Percentiles rank a stretch among this genome's conserved stretches.
phyloP scores from a whole-genome alignment of 2,888 invertebrate genomes.

The Tetropium fuscum region DNA sequence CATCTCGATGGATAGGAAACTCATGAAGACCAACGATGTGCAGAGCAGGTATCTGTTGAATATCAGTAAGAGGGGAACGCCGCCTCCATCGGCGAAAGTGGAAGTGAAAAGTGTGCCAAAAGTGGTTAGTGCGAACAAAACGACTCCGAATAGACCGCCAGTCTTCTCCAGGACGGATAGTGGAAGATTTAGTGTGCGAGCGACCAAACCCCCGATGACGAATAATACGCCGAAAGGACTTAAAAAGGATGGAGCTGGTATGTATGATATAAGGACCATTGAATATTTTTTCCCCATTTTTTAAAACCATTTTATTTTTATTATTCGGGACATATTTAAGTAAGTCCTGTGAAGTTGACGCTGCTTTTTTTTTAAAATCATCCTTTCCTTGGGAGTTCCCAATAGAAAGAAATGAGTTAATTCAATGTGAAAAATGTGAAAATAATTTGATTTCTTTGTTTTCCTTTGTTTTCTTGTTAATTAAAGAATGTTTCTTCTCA shows the following conservation, averaged over 20 bases:
- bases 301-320: not conserved
- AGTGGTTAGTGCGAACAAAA: constrained; percentile 64
- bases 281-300: too few relatives aligned
- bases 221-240: constrained; percentile 53
- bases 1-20: constrained; percentile 64
- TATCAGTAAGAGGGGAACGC: constrained; percentile 55
- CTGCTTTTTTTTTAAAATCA: too few relatives aligned
- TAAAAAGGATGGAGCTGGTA: constrained; percentile 52
- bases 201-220: constrained; percentile 64
- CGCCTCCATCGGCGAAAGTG: constrained; percentile 37
- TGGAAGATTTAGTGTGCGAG: constrained; percentile 75
- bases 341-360: too few relatives aligned
- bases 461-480: too few relatives aligned
- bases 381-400: too few relatives aligned
- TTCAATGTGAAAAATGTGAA: too few relatives aligned
- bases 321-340: not conserved
- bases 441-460: too few relatives aligned
- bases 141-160: constrained; percentile 53
- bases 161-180: constrained; percentile 72
- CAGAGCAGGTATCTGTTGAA: constrained; percentile 63
- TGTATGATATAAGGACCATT: too few relatives aligned
- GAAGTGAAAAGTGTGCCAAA: constrained; percentile 60
- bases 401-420: too few relatives aligned
- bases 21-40: constrained; percentile 59
- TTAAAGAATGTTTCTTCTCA: too few relatives aligned